Base-by-base conservation (phyloP, 2,888 invertebrate species). In the Dicycla oo region DNA sequence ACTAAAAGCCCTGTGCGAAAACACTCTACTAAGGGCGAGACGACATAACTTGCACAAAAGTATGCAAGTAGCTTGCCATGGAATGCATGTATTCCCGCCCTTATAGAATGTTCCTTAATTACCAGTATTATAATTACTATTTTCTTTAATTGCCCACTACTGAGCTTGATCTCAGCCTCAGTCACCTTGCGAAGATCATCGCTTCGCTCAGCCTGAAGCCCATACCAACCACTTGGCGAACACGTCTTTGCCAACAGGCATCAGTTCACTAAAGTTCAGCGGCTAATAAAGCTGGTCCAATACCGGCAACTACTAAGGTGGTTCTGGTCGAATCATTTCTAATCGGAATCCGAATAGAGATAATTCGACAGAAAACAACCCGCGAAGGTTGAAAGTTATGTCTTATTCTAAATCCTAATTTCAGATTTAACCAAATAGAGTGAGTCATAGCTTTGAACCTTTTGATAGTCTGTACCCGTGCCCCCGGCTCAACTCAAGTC, bases 71-170 rank as follows among this genome's bases (percentile, higher is more conserved):
- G 30, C 34, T 34, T 34, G 34, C 34, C n/a, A n/a, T n/a, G n/a
- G n/a, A n/a, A n/a, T n/a, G n/a, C n/a, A n/a, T n/a, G n/a, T n/a
- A n/a, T n/a, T n/a, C n/a, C n/a, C n/a, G n/a, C n/a, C n/a, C n/a
- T n/a, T n/a, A n/a, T 30, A 64, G 26, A 51, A 63, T 40, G 15
- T 5, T 15, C 5, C 20, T 57, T 57, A n/a, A 57, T 70, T 49
- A 38, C 18, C 8, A 34, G 34, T 45, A 47, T 43, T 26, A 38
- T 15, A n/a, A 53, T 20, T 47, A 47, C 2, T 20, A 49, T 13
- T 49, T 30, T 56, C 13, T 30, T n/a, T 26, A n/a, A 67, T 56
- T 18, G 15, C 34, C 10, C 26, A 18, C 26, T 18, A 62, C 30
- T 61, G 10, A 49, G 10, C 18, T 56, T 3, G 11, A 38, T 43